Evolutionary conservation across 1,140 invertebrate genomes (phyloP).

Genomic region (Listronotus bonariensis): DNA sequence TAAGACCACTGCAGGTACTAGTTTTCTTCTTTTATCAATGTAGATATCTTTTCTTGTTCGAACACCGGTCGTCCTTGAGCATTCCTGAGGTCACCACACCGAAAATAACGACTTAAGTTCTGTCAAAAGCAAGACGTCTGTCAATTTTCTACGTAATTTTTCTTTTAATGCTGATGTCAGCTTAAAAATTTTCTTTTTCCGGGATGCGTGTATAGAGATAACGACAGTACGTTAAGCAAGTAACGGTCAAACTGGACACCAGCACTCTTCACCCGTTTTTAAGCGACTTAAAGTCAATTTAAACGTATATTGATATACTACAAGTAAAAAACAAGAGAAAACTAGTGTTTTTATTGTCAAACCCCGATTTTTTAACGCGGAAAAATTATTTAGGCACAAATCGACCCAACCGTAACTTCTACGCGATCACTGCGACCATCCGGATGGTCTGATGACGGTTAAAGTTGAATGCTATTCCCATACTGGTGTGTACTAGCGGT

Average conservation of each 20-base stretch:
- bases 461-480: slow-evolving; percentile 46
- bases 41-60: slow-evolving; percentile 18
- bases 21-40: slow-evolving; percentile 11
- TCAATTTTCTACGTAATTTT: slow-evolving; percentile 9
- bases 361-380: too few relatives aligned
- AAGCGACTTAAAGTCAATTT: too few relatives aligned
- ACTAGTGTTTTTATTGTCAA: too few relatives aligned
- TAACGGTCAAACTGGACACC: slow-evolving; percentile 12
- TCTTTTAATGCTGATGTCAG: background rate
- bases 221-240: slow-evolving; percentile 6
- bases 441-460: slow-evolving; percentile 46
- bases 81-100: slow-evolving; percentile 30
- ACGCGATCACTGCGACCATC: slow-evolving; percentile 31
- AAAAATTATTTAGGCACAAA: slow-evolving; percentile 7
- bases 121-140: background rate
- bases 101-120: slow-evolving; percentile 14
- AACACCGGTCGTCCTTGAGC: slow-evolving; percentile 31
- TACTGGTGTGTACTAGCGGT: slow-evolving; percentile 43
- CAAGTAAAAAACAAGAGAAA: too few relatives aligned
- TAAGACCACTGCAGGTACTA: slow-evolving; percentile 3
- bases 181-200: slow-evolving; percentile 2
- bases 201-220: background rate
- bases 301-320: too few relatives aligned
- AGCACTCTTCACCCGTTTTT: too few relatives aligned
- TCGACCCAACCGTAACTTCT: slow-evolving; percentile 24